Evolutionary conservation across 1,140 invertebrate species (phyloP).

Genomic region (Halictus rubicundus): DNA sequence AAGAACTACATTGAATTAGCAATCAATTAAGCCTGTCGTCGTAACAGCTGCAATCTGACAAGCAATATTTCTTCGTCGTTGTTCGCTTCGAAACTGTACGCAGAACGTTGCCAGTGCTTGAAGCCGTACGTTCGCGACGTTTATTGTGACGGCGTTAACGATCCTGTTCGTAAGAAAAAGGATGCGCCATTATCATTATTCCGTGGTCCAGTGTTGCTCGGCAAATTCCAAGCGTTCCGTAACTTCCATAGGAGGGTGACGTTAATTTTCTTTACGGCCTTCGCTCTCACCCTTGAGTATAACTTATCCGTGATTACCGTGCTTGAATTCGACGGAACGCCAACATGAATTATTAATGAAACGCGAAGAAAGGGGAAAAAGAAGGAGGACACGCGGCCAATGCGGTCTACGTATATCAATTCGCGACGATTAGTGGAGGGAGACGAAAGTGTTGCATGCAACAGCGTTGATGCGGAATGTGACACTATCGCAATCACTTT

Average conservation of each 20-base stretch:
- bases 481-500: no score
- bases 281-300: slow-evolving; percentile 31
- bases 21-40: no score
- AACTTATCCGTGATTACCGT: slow-evolving; percentile 53
- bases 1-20: no score
- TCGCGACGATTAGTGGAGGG: not conserved
- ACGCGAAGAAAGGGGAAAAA: not conserved
- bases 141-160: slow-evolving; percentile 4
- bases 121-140: not conserved
- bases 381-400: not conserved
- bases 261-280: slow-evolving; percentile 57
- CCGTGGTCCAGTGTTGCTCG: slow-evolving; percentile 8
- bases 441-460: not conserved
- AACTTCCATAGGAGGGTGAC: slow-evolving; percentile 14
- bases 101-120: not conserved
- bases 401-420: slow-evolving; percentile 10
- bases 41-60: no score
- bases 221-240: slow-evolving; percentile 39
- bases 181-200: slow-evolving; percentile 22
- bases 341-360: slow-evolving; percentile 47
- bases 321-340: slow-evolving; percentile 46
- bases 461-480: no score
- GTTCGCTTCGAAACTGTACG: no score
- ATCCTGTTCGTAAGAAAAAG: not conserved
- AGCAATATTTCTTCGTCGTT: no score